These are phyloP conservation scores for Drosophila tsacasi DNA, from an alignment of 1,140 invertebrate genomes.

Conservation along the genomic window DNA sequence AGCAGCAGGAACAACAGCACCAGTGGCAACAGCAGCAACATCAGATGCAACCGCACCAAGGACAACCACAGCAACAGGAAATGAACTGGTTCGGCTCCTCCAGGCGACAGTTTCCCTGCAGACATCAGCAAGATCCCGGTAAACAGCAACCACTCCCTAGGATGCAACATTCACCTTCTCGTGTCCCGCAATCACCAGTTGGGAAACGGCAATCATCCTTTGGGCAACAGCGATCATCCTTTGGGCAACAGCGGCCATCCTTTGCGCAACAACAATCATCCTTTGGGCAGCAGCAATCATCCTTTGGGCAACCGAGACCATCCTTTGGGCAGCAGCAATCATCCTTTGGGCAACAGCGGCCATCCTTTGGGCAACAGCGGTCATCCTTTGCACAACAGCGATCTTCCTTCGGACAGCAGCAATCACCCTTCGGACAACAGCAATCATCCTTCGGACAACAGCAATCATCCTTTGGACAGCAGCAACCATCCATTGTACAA, in stretches of 20 bases:
- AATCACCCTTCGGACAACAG: not conserved
- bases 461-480: not conserved
- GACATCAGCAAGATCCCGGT: not conserved
- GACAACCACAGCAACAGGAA: not conserved
- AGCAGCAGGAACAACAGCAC: not conserved
- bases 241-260: not conserved
- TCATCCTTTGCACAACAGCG: not conserved
- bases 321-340: not conserved
- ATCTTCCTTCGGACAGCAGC: not conserved
- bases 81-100: not conserved
- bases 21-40: too few species aligned
- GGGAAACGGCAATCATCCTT: not conserved
- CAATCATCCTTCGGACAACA: not conserved
- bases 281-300: not conserved
- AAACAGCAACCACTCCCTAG: not conserved
- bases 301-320: not conserved
- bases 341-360: not conserved
- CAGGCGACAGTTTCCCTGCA: not conserved
- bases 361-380: not conserved
- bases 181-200: too few species aligned
- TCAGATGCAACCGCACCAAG: not conserved
- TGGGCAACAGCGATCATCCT: not conserved
- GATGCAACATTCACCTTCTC: not conserved
- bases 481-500: too few species aligned
- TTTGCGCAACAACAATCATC: not conserved